These are phyloP conservation scores for Hyposoter didymator DNA, from an alignment of 2,888 invertebrate genomes.

Conservation along the genomic window DNA sequence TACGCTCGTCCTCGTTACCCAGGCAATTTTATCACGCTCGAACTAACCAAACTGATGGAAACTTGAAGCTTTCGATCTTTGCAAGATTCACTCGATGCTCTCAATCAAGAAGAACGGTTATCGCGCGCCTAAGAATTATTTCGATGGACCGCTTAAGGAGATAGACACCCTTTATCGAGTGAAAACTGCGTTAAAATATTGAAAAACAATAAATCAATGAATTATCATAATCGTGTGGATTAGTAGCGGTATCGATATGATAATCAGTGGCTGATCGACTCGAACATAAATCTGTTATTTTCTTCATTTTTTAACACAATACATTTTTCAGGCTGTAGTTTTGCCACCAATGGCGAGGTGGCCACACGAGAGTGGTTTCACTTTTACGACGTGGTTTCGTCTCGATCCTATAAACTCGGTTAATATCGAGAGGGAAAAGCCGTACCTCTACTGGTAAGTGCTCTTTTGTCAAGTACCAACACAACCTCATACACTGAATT, in stretches of 20 bases:
- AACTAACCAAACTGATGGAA: constrained; percentile 58
- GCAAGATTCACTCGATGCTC: constrained; percentile 34
- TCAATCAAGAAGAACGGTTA: constrained; percentile 13
- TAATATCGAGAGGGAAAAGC: constrained; percentile 99
- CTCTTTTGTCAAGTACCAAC: constrained; percentile 63
- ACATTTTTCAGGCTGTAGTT: constrained; percentile 93
- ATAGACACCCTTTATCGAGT: background rate
- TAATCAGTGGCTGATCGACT: background rate
- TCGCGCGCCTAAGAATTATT: background rate
- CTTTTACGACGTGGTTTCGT: constrained; percentile 99
- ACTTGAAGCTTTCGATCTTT: constrained; percentile 50
- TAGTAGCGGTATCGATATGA: background rate
- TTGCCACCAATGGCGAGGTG: constrained; percentile 98
- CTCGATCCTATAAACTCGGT: constrained; percentile 99
- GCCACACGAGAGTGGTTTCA: constrained; percentile 99
- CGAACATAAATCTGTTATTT: background rate
- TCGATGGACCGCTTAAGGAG: background rate
- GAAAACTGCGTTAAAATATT: background rate
- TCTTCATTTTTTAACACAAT: constrained; percentile 61
- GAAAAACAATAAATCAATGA: background rate
- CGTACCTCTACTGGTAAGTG: constrained; percentile 97
- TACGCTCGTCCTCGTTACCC: constrained; percentile 54
- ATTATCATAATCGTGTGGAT: background rate
- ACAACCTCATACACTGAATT: background rate
- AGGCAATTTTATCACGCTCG: constrained; percentile 52